Evolutionary conservation across 64 coral and sea anemone species (phyloP).

Genomic region (Stichodactyla helianthus): DNA sequence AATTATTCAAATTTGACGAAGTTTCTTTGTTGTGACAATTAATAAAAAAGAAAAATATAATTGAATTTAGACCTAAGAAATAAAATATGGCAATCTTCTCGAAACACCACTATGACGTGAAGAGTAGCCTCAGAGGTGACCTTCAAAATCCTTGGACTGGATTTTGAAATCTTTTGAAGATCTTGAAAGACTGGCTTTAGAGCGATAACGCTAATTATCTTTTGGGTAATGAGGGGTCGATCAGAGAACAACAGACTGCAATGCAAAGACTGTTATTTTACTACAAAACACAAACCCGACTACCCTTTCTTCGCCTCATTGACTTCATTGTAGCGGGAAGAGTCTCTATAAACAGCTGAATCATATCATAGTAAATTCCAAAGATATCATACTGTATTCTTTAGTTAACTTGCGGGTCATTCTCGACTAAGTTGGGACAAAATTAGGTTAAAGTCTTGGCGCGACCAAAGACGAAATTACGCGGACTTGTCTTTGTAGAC

Average conservation of each 20-base stretch:
- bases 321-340: neutral
- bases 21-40: neutral
- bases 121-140: neutral
- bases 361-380: neutral
- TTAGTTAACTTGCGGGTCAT: neutral
- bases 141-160: slow-evolving; percentile 12
- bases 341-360: neutral
- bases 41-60: neutral
- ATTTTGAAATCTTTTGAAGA: slow-evolving; percentile 14
- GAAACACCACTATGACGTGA: neutral
- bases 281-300: neutral
- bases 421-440: neutral
- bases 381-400: neutral
- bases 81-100: neutral
- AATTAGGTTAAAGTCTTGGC: neutral
- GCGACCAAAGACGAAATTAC: neutral
- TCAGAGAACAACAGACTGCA: neutral
- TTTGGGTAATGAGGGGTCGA: neutral
- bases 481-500: neutral
- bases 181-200: neutral
- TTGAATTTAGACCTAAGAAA: neutral
- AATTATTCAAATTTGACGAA: neutral
- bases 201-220: neutral
- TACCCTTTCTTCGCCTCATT: neutral
- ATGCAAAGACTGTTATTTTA: neutral